Percentiles rank a stretch among this genome's conserved stretches.
phyloP scores from a whole-genome alignment of 2,113 vertebrate genomes.

The Sisor rabdophorus region DNA sequence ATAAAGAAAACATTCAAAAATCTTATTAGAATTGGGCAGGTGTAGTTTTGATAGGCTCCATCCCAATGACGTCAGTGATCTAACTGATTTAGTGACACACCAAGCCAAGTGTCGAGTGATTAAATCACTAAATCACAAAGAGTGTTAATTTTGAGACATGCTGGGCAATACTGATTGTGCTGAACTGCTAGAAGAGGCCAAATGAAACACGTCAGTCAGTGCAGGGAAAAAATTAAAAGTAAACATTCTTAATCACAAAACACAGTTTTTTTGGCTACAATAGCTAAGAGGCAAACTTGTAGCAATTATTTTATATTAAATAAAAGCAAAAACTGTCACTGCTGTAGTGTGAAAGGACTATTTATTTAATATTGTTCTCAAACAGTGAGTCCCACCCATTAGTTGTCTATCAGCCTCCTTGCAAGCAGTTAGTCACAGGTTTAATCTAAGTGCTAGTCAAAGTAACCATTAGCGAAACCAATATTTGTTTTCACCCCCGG shows the following conservation, averaged over 20 bases:
- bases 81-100: conserved; percentile 6
- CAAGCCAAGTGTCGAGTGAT: background rate
- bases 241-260: background rate
- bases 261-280: no score
- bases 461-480: background rate
- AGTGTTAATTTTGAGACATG: background rate
- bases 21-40: background rate
- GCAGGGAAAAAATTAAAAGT: background rate
- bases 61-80: background rate
- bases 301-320: background rate
- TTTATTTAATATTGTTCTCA: background rate
- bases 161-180: background rate
- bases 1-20: background rate
- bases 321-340: no score
- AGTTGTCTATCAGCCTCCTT: background rate
- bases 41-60: background rate
- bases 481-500: background rate
- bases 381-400: background rate
- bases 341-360: background rate
- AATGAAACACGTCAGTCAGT: background rate
- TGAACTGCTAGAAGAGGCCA: background rate
- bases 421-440: background rate
- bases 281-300: no score
- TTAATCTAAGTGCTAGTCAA: background rate
- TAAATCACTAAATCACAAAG: background rate